phyloP scores from a whole-genome alignment of 2,888 invertebrate genomes.

The Stegana nigrithorax region DNA sequence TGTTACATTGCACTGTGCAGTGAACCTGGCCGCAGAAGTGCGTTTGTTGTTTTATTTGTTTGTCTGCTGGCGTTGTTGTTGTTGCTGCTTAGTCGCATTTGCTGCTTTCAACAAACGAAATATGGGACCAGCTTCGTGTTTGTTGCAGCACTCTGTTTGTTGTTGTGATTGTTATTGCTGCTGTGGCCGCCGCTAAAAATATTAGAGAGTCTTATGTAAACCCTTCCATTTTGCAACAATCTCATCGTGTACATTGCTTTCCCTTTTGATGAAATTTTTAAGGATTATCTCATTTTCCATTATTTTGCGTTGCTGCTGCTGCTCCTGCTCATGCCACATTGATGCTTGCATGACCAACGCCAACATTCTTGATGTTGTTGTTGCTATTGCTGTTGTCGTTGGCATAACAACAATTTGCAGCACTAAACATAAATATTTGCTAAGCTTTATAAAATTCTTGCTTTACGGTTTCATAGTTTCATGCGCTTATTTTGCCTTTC shows the following conservation, averaged over 20 bases:
- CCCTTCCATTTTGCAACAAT: slow-evolving; percentile 3
- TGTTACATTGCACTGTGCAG: not conserved
- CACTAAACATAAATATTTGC: slow-evolving; percentile 6
- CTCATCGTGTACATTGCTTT: not conserved
- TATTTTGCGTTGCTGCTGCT: not conserved
- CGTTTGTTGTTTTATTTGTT: too few relatives aligned
- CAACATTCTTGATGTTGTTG: not conserved
- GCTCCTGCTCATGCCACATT: not conserved
- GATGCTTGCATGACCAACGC: too few relatives aligned
- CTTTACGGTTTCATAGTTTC: not conserved
- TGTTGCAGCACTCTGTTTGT: slow-evolving; percentile 8
- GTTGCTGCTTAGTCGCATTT: slow-evolving; percentile 7
- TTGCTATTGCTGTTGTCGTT: not conserved
- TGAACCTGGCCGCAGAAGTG: not conserved
- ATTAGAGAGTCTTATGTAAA: slow-evolving; percentile 12
- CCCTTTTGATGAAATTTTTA: slow-evolving; percentile 8
- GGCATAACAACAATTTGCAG: not conserved
- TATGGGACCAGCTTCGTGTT: slow-evolving; percentile 19
- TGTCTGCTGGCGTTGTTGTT: not conserved
- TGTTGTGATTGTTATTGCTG: slow-evolving; percentile 15
- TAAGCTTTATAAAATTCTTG: not conserved
- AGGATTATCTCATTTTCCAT: slow-evolving; percentile 15
- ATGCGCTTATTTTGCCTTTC: slow-evolving; percentile 14
- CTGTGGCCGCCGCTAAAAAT: slow-evolving; percentile 18
- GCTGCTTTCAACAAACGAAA: slow-evolving; percentile 18